phyloP scores from a whole-genome alignment of 2,797 vertebrate species.

The Carapus acus region DNA sequence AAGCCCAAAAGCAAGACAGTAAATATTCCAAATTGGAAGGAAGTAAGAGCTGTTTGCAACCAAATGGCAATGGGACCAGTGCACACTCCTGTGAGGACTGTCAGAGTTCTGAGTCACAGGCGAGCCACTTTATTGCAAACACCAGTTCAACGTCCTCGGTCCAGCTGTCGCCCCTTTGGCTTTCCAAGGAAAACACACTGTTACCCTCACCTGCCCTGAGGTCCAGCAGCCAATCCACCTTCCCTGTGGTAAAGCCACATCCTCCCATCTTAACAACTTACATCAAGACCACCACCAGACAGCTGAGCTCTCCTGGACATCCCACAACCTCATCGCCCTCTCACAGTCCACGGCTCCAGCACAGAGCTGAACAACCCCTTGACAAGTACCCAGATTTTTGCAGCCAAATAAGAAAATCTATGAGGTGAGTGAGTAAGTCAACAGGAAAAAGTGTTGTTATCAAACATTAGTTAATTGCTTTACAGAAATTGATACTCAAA shows the following conservation, averaged over 20 bases:
- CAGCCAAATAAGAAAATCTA: too few species aligned
- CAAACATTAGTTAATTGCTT: too few species aligned
- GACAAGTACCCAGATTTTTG: conserved; percentile 63
- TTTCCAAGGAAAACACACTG: conserved; percentile 66
- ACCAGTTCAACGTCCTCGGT: conserved; percentile 5
- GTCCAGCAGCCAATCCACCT: conserved; percentile 49
- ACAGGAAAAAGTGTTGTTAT: too few species aligned
- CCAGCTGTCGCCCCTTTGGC: conserved; percentile 54
- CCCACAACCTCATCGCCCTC: conserved; percentile 81
- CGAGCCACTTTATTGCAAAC: conserved; percentile 11
- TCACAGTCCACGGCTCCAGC: conserved; percentile 79
- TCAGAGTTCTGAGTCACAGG: conserved; percentile 39
- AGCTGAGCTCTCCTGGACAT: conserved; percentile 86
- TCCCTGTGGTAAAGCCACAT: conserved; percentile 76
- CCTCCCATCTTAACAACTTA: conserved; percentile 84
- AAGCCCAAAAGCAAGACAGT: conserved; percentile 17
- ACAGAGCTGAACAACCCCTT: conserved; percentile 66
- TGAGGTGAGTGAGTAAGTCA: too few species aligned
- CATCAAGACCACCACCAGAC: conserved; percentile 92
- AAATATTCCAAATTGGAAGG: conserved; percentile 35
- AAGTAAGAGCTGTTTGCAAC: conserved; percentile 27
- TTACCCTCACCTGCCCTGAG: conserved; percentile 66
- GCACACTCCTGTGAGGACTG: conserved; percentile 58
- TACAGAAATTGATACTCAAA: too few species aligned
- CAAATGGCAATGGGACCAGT: conserved; percentile 26